Conservation (phyloP, 2,113 vertebrate species). For the Periophthalmodon schlosseri region DNA sequence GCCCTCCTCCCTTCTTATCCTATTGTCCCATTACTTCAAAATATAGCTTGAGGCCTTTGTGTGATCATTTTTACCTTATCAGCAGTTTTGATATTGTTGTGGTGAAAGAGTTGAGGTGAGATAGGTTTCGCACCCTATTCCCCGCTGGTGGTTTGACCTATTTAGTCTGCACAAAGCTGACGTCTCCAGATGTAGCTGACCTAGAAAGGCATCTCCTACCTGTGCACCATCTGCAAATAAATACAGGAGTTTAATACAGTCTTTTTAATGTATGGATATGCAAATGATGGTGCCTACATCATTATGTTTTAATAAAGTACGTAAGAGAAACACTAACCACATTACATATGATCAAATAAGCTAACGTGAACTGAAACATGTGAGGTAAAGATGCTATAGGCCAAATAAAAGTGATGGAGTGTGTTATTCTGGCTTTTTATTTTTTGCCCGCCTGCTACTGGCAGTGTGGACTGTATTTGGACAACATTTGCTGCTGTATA, state of each 20-base stretch:
- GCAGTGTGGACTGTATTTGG: not conserved
- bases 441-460: not conserved
- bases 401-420: not conserved
- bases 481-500: too few relatives aligned
- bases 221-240: not conserved
- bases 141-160: constrained; percentile 69
- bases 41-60: constrained; percentile 27
- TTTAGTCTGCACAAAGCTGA: constrained; percentile 73
- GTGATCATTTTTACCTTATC: constrained; percentile 42
- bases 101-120: constrained; percentile 35
- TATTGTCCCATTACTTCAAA: constrained; percentile 22
- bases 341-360: not conserved
- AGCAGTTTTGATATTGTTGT: constrained; percentile 41
- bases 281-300: not conserved
- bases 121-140: constrained; percentile 39
- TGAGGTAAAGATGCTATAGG: not conserved
- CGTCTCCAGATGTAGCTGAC: constrained; percentile 65
- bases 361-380: not conserved
- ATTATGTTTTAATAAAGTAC: not conserved
- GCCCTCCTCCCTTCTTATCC: constrained; percentile 9
- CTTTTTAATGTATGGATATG: not conserved
- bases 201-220: constrained; percentile 53
- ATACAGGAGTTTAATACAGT: not conserved
- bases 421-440: not conserved
- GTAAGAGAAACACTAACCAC: not conserved